Percentiles rank a stretch among this genome's conserved stretches.
Evolutionary conservation across 2,797 vertebrate genomes (phyloP).

Genomic region (Gallinago stenura): DNA sequence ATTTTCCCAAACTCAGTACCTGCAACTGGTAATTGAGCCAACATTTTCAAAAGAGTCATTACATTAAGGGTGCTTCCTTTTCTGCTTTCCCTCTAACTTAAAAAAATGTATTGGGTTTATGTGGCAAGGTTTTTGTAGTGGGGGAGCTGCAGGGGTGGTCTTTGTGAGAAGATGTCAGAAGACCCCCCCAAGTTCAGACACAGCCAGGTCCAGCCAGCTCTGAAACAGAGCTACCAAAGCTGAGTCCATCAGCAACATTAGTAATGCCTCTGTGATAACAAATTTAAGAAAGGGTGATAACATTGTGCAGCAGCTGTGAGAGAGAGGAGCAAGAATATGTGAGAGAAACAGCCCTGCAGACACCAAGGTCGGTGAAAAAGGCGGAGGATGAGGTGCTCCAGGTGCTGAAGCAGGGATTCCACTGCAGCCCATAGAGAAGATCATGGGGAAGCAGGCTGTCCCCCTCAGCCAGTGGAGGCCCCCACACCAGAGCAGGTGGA

Average conservation of each 20-base stretch:
- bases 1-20: not conserved
- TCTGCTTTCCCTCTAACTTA: not conserved
- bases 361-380: not conserved
- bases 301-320: not conserved
- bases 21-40: not conserved
- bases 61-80: not conserved
- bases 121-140: not conserved
- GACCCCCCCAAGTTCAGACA: not conserved
- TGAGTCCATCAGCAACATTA: not conserved
- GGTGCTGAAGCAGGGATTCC: fast-evolving
- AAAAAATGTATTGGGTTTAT: not conserved
- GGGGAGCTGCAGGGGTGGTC: not conserved
- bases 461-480: not conserved
- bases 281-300: not conserved
- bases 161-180: not conserved
- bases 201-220: not conserved
- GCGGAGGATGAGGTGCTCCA: not conserved
- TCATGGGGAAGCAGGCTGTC: no score
- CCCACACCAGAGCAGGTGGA: fast-evolving
- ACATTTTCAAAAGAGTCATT: not conserved
- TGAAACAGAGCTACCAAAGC: not conserved
- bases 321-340: not conserved
- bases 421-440: not conserved
- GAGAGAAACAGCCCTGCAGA: not conserved
- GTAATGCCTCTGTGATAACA: not conserved